Evolutionary conservation across 92 coral and sea anemone species (phyloP), one percentile per base, ranked within the genome.

Genomic region (Zoanthus sociatus): DNA sequence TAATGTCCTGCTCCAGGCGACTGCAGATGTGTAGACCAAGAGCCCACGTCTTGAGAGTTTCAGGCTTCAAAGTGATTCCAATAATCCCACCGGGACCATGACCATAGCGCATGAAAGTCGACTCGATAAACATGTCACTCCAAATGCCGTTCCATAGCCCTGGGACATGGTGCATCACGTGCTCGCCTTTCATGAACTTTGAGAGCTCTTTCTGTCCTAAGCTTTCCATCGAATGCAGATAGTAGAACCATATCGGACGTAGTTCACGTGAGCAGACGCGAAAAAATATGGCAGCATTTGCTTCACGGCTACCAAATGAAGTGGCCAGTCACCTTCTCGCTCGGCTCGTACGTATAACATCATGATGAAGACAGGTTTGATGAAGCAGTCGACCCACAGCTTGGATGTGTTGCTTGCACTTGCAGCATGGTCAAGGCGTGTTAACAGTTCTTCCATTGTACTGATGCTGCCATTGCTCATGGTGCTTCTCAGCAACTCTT

Each of bases 1-100:
- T 37, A 10, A 79, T 51, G 71, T 89, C 90, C 66, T 92, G 92
- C 67, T 85, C 90, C 72, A 90, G 60, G 55, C 84, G 90, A 85
- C 89, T 10, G 68, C 95, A 93, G 45, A 90, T 75, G 73, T 93
- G 93, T 9, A 91, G 78, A 6, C 95, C 83, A 64, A 93, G 92
- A 50, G 90, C 95, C 95, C 92, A 93, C 33, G 92, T 90, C 67
- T 88, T 91, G 18, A 93, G 92, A 7, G 92, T 93, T 88, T 90
- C 92, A 6, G 91, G 90, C 76, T 88, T 84, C 66, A 90, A 86
- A 51, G 93, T 90, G 50, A 84, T 78, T 51, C 93, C 91, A 75
- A 90, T 93, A 26, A 90, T 92, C 6, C 95, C 95, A 9, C 83
- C 78, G 26, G 89, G 89, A 5, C 94, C 89, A 77, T 91, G 87